Evolutionary conservation across 1,140 invertebrate genomes (phyloP).

Genomic region (Copidosoma floridanum): DNA sequence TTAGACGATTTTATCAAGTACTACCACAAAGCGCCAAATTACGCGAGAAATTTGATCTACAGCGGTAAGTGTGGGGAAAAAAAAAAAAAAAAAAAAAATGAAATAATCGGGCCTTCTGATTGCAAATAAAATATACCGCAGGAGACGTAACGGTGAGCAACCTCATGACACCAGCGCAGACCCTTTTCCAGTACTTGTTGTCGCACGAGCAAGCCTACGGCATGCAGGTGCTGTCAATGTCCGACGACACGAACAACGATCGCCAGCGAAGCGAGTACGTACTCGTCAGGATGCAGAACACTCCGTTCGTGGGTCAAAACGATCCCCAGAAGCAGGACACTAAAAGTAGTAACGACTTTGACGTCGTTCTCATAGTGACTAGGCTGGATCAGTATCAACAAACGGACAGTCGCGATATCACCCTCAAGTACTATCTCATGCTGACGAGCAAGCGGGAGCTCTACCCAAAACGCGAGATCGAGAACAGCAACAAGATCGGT

Average conservation of each 20-base stretch:
- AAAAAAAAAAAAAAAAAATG: no score
- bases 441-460: slow-evolving; percentile 69
- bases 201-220: slow-evolving; percentile 69
- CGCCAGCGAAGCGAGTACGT: slow-evolving; percentile 60
- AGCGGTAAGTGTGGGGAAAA: slow-evolving; percentile 66
- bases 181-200: slow-evolving; percentile 73
- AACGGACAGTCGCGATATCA: slow-evolving; percentile 52
- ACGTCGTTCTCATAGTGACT: slow-evolving; percentile 68
- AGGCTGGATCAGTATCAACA: slow-evolving; percentile 53
- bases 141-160: slow-evolving; percentile 63
- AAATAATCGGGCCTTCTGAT: no score
- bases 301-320: slow-evolving; percentile 61
- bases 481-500: slow-evolving; percentile 63
- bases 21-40: slow-evolving; percentile 81
- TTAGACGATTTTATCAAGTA: slow-evolving; percentile 82
- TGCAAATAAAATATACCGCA: slow-evolving; percentile 35
- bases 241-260: slow-evolving; percentile 49
- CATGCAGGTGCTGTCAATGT: slow-evolving; percentile 71
- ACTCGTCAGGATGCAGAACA: slow-evolving; percentile 62
- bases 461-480: slow-evolving; percentile 68
- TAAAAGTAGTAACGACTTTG: slow-evolving; percentile 68
- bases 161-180: slow-evolving; percentile 64
- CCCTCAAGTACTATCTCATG: slow-evolving; percentile 73
- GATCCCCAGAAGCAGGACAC: slow-evolving; percentile 63
- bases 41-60: slow-evolving; percentile 75